Conservation (phyloP, 2,113 vertebrate species). For the Istiophorus platypterus region DNA sequence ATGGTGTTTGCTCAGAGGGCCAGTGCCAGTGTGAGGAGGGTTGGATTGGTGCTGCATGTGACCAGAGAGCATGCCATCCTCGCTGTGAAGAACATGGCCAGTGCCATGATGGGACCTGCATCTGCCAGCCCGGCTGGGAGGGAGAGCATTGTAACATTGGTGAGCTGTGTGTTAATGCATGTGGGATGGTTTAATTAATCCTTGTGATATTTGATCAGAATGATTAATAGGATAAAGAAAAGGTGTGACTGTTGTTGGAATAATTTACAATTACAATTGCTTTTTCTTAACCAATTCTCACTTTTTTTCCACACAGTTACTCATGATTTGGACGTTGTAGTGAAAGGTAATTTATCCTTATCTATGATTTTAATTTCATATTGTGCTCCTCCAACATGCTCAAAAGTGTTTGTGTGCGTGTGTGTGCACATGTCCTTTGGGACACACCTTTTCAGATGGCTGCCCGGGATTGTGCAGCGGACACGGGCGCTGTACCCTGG, state of each 20-base stretch:
- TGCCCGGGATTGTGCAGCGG: constrained; percentile 97
- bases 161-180: constrained; percentile 77
- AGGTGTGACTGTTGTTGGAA: constrained; percentile 20
- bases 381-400: constrained; percentile 15
- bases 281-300: constrained; percentile 40
- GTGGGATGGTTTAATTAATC: constrained; percentile 55
- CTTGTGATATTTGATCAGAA: constrained; percentile 47
- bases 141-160: constrained; percentile 98
- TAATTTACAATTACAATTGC: constrained; percentile 33
- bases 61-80: constrained; percentile 92
- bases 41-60: constrained; percentile 92
- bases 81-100: constrained; percentile 95
- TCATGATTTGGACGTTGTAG: constrained; percentile 85
- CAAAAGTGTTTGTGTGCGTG: background rate
- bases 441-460: constrained; percentile 85
- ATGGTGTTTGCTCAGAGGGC: constrained; percentile 92
- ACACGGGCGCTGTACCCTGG: constrained; percentile 96
- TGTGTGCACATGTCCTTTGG: constrained; percentile 1
- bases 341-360: constrained; percentile 81
- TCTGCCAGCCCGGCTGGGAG: constrained; percentile 98
- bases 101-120: constrained; percentile 94
- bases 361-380: constrained; percentile 22
- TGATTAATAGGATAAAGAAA: constrained; percentile 33
- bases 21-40: constrained; percentile 95
- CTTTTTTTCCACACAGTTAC: constrained; percentile 65